Conservation (phyloP, 2,113 vertebrate genomes). For the Bothrops jararaca region DNA sequence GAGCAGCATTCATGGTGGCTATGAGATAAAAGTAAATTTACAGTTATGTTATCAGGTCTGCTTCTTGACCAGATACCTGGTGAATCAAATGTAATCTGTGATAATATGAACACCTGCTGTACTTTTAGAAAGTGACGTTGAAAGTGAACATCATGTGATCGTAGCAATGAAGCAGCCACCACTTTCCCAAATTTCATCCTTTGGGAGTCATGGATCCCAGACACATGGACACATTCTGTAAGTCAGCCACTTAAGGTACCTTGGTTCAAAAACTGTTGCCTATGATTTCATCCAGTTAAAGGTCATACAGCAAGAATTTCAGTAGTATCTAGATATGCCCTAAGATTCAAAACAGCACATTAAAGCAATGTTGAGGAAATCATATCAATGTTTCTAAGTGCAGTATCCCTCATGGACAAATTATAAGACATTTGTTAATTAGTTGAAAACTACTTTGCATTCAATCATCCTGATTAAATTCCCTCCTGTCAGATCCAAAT, state of each 20-base stretch:
- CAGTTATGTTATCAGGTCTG: not conserved
- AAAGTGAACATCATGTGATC: not conserved
- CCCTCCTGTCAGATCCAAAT: not conserved
- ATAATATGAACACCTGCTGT: not conserved
- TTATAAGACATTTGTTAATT: not conserved
- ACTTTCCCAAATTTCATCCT: not conserved
- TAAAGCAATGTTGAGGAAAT: not conserved
- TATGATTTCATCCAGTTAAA: not conserved
- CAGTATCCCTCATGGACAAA: not conserved
- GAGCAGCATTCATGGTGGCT: not conserved
- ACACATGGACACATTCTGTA: not conserved
- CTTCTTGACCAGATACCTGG: not conserved
- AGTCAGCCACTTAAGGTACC: not conserved
- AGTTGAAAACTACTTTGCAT: not conserved
- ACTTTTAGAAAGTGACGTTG: not conserved
- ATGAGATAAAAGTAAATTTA: not conserved
- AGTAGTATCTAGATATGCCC: not conserved
- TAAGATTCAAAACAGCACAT: not conserved
- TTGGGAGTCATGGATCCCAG: not conserved
- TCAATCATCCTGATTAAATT: not conserved
- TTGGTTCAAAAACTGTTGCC: not conserved
- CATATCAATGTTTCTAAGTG: not conserved
- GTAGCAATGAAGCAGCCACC: not conserved
- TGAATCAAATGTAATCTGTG: not conserved
- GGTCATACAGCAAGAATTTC: not conserved